Evolutionary conservation across 2,113 vertebrate species (phyloP).

Genomic region (Chaetops frenatus): DNA sequence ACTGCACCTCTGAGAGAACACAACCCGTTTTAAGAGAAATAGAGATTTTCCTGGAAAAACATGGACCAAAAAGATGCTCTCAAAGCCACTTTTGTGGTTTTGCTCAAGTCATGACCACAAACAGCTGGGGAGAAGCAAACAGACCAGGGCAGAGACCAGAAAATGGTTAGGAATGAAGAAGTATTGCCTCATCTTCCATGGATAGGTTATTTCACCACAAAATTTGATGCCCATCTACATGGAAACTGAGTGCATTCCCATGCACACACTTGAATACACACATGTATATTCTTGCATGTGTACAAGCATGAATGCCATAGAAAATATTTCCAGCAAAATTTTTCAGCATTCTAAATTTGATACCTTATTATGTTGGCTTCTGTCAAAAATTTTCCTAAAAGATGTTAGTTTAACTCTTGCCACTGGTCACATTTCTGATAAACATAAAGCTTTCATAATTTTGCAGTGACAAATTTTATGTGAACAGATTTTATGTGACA

Average conservation of each 20-base stretch:
- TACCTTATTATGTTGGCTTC: background rate
- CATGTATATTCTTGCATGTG: accelerated
- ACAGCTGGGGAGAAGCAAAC: background rate
- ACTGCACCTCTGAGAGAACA: background rate
- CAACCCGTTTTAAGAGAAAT: background rate
- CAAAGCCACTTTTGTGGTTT: background rate
- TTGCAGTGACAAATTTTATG: background rate
- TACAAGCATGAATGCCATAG: background rate
- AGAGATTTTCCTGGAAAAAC: background rate
- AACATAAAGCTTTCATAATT: background rate
- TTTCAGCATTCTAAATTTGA: background rate
- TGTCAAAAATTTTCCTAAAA: background rate
- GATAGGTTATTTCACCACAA: background rate
- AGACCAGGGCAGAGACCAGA: background rate
- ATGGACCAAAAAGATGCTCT: background rate
- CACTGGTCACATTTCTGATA: background rate
- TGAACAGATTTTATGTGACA: background rate
- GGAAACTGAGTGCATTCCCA: background rate
- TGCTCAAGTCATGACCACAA: background rate
- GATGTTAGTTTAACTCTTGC: background rate
- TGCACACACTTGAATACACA: background rate
- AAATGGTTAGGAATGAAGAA: background rate
- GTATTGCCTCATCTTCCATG: background rate
- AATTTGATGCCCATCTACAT: background rate
- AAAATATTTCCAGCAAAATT: background rate